Evolutionary conservation across 2,113 vertebrate species (phyloP), one percentile per base, ranked within the genome.

Genomic region (Furnarius figulus): DNA sequence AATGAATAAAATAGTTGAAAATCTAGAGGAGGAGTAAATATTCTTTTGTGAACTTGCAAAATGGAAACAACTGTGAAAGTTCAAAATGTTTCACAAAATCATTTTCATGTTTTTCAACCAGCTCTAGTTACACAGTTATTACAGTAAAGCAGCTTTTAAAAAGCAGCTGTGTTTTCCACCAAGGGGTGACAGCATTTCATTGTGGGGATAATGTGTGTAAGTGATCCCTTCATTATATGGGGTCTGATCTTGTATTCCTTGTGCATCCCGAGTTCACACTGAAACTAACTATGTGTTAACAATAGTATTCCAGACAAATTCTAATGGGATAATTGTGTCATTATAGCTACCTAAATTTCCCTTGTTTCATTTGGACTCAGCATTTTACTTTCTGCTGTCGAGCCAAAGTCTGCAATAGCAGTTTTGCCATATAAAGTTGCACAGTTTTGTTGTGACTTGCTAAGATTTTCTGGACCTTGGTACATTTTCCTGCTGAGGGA

Each of bases 141-240:
- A 95, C 83, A 95, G 95, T 87, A 89, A 22, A 85, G 39, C 47
- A 86, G 89, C 61, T 93, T 94, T 94, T 67, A 88, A 88, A 89
- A 96, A 94, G 88, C 92, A 96, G 92, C 88, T 95, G 93, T 91
- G 91, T 86, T 96, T 95, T 95, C 79, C 1, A 1, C 92, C 93
- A 90, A 94, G 65, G 65, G 83, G 75, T 94, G 92, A 96, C 95
- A 96, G 95, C 72, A 75, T 89, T 93, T 96, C 90, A 86, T 78
- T 88, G 83, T 86, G 85, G 78, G 76, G 71, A 93, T 93, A 96
- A 95, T 86, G 79, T 81, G 92, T 94, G 92, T 93, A 97, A 96
- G 92, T 83, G 85, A 97, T 92, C 95, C 95, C 56, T 85, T 93
- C 95, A 93, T 93, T 96, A 96, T 44, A 80, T 72, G 59, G 82